Evolutionary conservation across 2,113 vertebrate genomes (phyloP), one percentile per base, ranked within the genome.

Genomic region (Cephalopholis sonnerati): DNA sequence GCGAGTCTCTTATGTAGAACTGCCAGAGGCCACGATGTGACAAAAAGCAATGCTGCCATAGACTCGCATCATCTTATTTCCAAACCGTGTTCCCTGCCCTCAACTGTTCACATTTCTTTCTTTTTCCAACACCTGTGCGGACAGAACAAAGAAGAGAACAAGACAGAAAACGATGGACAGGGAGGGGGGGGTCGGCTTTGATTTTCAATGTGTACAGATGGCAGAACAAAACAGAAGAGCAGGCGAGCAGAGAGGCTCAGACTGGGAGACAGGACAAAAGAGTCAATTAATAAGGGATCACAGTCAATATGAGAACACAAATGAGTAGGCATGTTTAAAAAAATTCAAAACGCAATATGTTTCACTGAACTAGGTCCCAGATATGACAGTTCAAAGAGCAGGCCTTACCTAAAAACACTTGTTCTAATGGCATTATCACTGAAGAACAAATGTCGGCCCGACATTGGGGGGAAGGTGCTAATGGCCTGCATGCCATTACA

Each of bases 161-260:
- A 76, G 41, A 69, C 54, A 77, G 62, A 55, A 62, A 80, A 59
- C 1, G 62, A 73, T 24, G 24, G 51, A n/a, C 41, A 10, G 25
- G 39, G 41, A 24, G 46, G 6, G 25, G n/a, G 25, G 39, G 41
- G 39, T 39, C 1, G 8, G 41, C 74, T 77, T 81, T 85, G 65
- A 81, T 81, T 85, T 86, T 61, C 63, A 79, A 6, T 76, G 77
- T 83, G 75, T 86, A 79, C 64, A 83, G 87, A 89, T 86, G 83
- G 85, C 69, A 66, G 76, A 91, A 89, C 68, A 84, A 88, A 89
- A 87, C 74, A 65, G 54, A 61, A 46, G 67, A 84, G 62, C 70
- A 68, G 80, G 77, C 63, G 24, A 74, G 59, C 74, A 51, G 57
- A 67, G 68, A 72, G 50, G 65, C 65, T 68, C 66, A 70, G 80